Evolutionary conservation across 1,140 invertebrate species (phyloP), one percentile per base, ranked within the genome.

Genomic region (Anadara kagoshimensis): DNA sequence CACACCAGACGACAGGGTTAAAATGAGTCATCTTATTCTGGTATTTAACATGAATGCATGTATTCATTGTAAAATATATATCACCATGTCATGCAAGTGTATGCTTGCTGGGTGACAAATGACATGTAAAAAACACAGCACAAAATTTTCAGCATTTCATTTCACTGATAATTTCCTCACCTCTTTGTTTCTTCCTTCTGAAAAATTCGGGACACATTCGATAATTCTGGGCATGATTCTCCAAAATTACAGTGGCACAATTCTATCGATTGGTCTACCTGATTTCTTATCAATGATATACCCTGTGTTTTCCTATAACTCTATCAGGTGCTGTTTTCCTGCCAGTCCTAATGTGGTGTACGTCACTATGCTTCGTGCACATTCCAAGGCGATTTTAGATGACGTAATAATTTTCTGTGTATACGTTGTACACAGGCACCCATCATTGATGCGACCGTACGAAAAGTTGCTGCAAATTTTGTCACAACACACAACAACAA

Each of bases 151-250:
- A 36, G 7, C 2, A 36, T 36, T 36, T 3, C 29, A 36, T 36
- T 36, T 36, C 29, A 36, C 2, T 3, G 29, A 36, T 36, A 36
- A 36, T 36, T 36, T 7, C 29, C 29, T 36, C 78, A 92, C 91
- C 88, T 91, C 87, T 82, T 90, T 89, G 67, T 87, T 85, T 70
- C 87, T 85, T 16, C 92, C 92, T 78, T 92, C 92, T 0, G 92
- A 92, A 83, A 92, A 92, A 83, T 92, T 92, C 49, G 92, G 92
- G 24, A 92, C 92, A 80, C 92, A 92, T 76, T 89, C 87, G 12
- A 89, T 81, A 26, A 89, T 85, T 62, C 82, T 83, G 47, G 86
- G 82, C 87, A 89, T 89, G 44, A 45, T 80, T 62, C 53, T 71
- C 56, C 43, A 47, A 22, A 54, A 18, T 47, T 20, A 10, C 41